phyloP scores from a whole-genome alignment of 2,888 invertebrate genomes.

The Gandaritis pyraliata region DNA sequence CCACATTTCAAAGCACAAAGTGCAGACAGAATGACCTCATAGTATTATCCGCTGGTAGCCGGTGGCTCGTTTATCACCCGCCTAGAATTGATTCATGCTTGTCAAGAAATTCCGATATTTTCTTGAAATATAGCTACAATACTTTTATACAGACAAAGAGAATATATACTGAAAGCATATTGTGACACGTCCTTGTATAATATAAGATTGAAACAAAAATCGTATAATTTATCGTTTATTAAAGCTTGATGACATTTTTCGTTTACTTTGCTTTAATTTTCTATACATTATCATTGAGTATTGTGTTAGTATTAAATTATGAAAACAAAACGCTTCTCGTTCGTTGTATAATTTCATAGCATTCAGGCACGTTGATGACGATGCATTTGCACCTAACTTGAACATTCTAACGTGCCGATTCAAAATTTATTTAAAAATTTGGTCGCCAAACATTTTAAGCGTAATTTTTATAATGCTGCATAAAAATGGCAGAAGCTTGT shows the following conservation, averaged over 20 bases:
- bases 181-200: too few relatives aligned
- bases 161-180: too few relatives aligned
- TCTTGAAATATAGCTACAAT: constrained; percentile 5
- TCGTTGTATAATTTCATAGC: neutral
- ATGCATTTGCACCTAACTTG: constrained; percentile 12
- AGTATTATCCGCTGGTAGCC: constrained; percentile 2
- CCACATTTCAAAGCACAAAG: neutral
- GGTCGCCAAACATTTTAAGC: too few relatives aligned
- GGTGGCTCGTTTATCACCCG: constrained; percentile 20
- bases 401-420: too few relatives aligned
- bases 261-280: too few relatives aligned
- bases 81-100: constrained; percentile 17
- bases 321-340: constrained; percentile 21
- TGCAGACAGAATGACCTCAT: constrained; percentile 16
- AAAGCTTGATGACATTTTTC: too few relatives aligned
- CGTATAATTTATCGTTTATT: too few relatives aligned
- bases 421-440: too few relatives aligned
- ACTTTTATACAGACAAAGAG: too few relatives aligned
- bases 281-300: neutral
- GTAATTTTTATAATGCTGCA: too few relatives aligned
- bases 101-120: constrained; percentile 21
- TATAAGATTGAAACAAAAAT: too few relatives aligned
- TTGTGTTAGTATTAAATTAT: constrained; percentile 13
- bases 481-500: too few relatives aligned
- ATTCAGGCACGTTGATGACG: constrained; percentile 2